Evolutionary conservation across 1,140 invertebrate genomes (phyloP).

Genomic region (Drosophila orena): DNA sequence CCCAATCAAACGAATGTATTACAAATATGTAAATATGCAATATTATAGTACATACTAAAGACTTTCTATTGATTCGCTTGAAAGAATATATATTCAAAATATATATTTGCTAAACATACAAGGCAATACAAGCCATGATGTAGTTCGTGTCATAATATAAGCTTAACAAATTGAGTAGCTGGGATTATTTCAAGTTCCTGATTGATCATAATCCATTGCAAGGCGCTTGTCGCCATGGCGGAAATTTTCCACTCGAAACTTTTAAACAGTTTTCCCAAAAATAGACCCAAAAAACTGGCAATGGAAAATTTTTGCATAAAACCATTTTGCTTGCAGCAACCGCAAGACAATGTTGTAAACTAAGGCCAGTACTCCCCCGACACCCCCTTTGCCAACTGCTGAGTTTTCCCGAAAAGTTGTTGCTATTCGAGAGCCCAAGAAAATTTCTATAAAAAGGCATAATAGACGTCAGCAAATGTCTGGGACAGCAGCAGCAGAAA

Average conservation of each 20-base stretch:
- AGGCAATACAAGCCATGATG: background rate
- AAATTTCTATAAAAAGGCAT: constrained; percentile 79
- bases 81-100: too few relatives aligned
- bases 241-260: constrained; percentile 34
- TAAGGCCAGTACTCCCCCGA: constrained; percentile 37
- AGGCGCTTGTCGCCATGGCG: constrained; percentile 3
- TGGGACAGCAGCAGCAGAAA: constrained; percentile 57
- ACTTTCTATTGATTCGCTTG: too few relatives aligned
- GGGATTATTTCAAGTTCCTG: constrained; percentile 4
- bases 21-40: too few relatives aligned
- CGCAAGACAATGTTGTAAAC: constrained; percentile 74
- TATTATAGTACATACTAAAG: too few relatives aligned
- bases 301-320: constrained; percentile 66
- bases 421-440: constrained; percentile 58
- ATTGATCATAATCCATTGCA: constrained; percentile 18
- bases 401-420: constrained; percentile 27
- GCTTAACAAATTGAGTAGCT: background rate
- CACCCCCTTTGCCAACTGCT: background rate
- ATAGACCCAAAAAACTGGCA: constrained; percentile 23
- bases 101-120: background rate
- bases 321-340: constrained; percentile 79
- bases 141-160: background rate
- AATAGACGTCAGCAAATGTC: constrained; percentile 79
- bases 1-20: too few relatives aligned
- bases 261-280: constrained; percentile 42